These are phyloP conservation scores for Tenthredo notha DNA, from an alignment of 2,888 invertebrate genomes.

Conservation along the genomic window DNA sequence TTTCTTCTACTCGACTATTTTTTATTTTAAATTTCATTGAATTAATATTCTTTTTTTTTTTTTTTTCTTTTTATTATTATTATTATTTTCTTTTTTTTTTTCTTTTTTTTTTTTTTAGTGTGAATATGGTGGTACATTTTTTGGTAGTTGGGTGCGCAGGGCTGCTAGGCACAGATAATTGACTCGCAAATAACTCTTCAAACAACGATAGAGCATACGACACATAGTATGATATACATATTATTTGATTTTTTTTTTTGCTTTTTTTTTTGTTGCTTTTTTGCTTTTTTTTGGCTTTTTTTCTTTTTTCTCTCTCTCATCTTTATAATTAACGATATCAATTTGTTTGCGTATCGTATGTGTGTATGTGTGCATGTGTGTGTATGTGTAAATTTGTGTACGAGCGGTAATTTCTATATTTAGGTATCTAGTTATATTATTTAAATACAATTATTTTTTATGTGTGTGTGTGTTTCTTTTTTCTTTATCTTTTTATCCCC, in stretches of 20 bases:
- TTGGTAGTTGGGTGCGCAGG: constrained; percentile 77
- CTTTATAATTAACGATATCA: constrained; percentile 22
- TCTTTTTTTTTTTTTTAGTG: constrained; percentile 29
- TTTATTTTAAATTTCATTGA: constrained; percentile 52
- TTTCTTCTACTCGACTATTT: constrained; percentile 56
- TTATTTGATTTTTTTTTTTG: constrained; percentile 65
- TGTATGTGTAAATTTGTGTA: constrained; percentile 46
- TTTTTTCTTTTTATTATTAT: constrained; percentile 48
- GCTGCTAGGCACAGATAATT: constrained; percentile 83
- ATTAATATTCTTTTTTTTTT: constrained; percentile 49
- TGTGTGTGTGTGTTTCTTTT: constrained; percentile 55
- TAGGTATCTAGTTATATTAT: constrained; percentile 65
- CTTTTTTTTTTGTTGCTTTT: constrained; percentile 58
- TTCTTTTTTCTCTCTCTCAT: constrained; percentile 54
- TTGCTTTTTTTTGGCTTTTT: no score
- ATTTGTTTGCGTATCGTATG: constrained; percentile 51
- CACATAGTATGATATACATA: constrained; percentile 76
- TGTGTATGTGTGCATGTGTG: constrained; percentile 56
- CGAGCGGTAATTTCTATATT: constrained; percentile 49
- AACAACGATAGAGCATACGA: constrained; percentile 79
- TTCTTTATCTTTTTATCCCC: background rate
- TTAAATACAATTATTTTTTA: constrained; percentile 66
- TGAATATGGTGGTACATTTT: constrained; percentile 60
- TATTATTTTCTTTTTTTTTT: constrained; percentile 52
- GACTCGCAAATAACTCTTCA: constrained; percentile 82